These are phyloP conservation scores for Minunthozetes semirufus DNA, from an alignment of 2,888 invertebrate species.

Conservation along the genomic window DNA sequence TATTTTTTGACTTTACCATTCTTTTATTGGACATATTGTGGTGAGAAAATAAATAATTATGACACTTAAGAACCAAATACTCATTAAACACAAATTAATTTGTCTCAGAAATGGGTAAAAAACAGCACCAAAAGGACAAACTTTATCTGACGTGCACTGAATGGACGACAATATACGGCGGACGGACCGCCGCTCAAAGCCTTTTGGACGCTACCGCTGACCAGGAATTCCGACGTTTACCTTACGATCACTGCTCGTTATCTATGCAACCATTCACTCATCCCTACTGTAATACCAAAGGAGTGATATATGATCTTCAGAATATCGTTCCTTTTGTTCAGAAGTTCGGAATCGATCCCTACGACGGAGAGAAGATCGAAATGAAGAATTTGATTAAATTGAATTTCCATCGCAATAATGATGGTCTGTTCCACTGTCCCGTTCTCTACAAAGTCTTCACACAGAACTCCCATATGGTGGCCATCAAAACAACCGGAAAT, in stretches of 20 bases:
- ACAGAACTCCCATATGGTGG: constrained; percentile 87
- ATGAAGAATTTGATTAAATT: constrained; percentile 73
- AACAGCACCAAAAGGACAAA: constrained; percentile 90
- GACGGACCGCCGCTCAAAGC: constrained; percentile 43
- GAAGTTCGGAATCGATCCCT: constrained; percentile 85
- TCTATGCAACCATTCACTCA: constrained; percentile 84
- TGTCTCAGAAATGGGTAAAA: constrained; percentile 81
- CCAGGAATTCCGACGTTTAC: constrained; percentile 74
- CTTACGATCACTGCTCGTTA: constrained; percentile 73
- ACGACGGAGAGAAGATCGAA: constrained; percentile 79
- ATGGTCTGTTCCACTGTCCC: constrained; percentile 71
- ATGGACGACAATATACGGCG: constrained; percentile 50
- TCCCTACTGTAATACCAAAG: constrained; percentile 81
- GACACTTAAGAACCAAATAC: too few relatives aligned
- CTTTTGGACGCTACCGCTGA: constrained; percentile 53
- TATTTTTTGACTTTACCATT: too few relatives aligned
- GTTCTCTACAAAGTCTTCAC: constrained; percentile 86
- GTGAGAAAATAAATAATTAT: too few relatives aligned
- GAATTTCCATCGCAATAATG: constrained; percentile 76
- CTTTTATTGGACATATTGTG: too few relatives aligned
- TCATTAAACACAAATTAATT: too few relatives aligned
- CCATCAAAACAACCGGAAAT: constrained; percentile 83
- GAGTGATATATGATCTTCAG: constrained; percentile 44
- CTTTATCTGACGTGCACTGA: constrained; percentile 58
- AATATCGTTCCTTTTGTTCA: constrained; percentile 78